phyloP scores from a whole-genome alignment of 2,113 vertebrate species.

The Ginglymostoma cirratum region DNA sequence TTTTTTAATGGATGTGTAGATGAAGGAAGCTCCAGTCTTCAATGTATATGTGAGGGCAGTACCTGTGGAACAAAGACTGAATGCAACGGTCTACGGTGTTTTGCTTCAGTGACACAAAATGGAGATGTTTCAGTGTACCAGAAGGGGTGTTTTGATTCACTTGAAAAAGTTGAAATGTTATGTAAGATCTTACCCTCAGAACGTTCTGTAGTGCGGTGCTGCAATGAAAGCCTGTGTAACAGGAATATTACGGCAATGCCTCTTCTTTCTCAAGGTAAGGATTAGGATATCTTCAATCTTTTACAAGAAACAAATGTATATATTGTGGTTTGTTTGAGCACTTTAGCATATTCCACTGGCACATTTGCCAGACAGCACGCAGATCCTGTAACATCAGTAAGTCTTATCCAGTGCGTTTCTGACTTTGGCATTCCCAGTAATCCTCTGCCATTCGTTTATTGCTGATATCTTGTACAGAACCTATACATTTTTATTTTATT shows the following conservation, averaged over 20 bases:
- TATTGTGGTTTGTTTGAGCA: not conserved
- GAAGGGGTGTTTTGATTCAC: not conserved
- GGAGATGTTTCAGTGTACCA: not conserved
- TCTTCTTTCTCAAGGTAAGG: constrained; percentile 27
- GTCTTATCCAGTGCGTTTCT: not conserved
- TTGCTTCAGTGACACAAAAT: constrained; percentile 33
- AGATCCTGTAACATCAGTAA: no score
- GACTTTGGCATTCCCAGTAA: not conserved
- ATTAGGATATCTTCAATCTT: not conserved
- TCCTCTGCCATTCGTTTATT: not conserved
- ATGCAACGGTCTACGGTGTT: not conserved
- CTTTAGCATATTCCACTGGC: not conserved
- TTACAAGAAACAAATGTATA: not conserved
- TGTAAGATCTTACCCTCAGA: not conserved
- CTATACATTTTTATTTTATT: not conserved
- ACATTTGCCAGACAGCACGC: not conserved
- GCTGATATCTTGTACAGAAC: not conserved
- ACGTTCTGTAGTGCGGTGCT: constrained; percentile 20
- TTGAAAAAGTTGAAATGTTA: not conserved
- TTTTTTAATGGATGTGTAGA: not conserved
- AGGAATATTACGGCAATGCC: constrained; percentile 25
- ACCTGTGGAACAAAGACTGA: not conserved
- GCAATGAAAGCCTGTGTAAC: constrained; percentile 20
- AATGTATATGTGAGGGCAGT: constrained; percentile 23
- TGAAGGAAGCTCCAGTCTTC: not conserved